Conservation (phyloP, 2,888 invertebrate genomes). For the Spodoptera exigua region DNA sequence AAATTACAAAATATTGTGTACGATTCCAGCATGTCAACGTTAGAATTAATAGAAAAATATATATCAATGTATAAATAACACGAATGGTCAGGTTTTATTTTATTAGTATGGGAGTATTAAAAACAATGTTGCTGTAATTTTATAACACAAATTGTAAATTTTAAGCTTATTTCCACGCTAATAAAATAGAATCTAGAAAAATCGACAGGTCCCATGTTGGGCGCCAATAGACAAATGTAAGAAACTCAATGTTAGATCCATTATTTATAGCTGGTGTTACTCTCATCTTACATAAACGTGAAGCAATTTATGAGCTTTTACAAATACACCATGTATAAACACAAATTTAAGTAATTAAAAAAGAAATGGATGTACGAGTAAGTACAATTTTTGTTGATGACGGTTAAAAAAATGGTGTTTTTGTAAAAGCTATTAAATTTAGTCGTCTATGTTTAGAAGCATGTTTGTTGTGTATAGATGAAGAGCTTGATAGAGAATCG, state of each 20-base stretch:
- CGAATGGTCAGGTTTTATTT: slow-evolving; percentile 29
- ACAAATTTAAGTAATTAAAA: not conserved
- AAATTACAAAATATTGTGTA: not conserved
- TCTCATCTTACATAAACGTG: slow-evolving; percentile 31
- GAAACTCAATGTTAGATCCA: slow-evolving; percentile 45
- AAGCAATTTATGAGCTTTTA: slow-evolving; percentile 45
- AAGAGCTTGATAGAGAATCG: slow-evolving; percentile 58
- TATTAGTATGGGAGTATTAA: slow-evolving; percentile 17
- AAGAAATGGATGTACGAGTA: not conserved
- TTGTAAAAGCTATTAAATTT: slow-evolving; percentile 67
- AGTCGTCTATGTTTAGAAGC: slow-evolving; percentile 80
- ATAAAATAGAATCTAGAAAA: slow-evolving; percentile 23
- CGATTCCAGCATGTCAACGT: slow-evolving; percentile 61
- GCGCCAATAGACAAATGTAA: slow-evolving; percentile 51
- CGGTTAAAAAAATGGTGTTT: slow-evolving; percentile 45
- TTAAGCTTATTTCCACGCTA: slow-evolving; percentile 4
- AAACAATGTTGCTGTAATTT: not conserved
- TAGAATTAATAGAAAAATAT: slow-evolving; percentile 45
- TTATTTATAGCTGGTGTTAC: slow-evolving; percentile 40
- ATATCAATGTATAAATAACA: slow-evolving; percentile 26
- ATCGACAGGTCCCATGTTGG: slow-evolving; percentile 34
- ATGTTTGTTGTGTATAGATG: slow-evolving; percentile 85
- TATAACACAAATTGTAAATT: not conserved
- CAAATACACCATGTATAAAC: slow-evolving; percentile 12
- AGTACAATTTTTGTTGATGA: not conserved